Evolutionary conservation across 2,113 vertebrate genomes (phyloP).

Genomic region (Halcyon malimbica): DNA sequence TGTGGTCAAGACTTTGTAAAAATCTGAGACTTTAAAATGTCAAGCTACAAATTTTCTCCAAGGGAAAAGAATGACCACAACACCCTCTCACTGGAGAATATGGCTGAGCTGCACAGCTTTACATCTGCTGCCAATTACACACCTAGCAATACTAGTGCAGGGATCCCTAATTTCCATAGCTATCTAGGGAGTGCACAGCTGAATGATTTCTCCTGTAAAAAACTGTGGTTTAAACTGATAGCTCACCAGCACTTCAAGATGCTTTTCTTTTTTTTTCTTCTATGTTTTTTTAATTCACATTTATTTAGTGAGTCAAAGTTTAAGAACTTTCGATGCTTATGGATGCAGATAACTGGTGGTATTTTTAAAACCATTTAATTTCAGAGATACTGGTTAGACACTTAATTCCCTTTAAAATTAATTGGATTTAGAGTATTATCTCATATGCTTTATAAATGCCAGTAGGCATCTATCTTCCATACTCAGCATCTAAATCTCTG

Average conservation of each 20-base stretch:
- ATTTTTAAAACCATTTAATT: background rate
- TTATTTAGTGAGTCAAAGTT: background rate
- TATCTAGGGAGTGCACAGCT: background rate
- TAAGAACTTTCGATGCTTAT: background rate
- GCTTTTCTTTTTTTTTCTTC: background rate
- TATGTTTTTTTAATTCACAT: background rate
- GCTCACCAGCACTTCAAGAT: background rate
- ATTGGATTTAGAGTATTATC: background rate
- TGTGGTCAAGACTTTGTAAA: background rate
- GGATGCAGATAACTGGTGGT: background rate
- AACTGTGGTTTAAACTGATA: background rate
- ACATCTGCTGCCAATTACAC: background rate
- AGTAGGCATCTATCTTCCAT: background rate
- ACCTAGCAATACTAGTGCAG: background rate
- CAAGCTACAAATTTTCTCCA: background rate
- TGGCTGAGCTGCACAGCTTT: background rate
- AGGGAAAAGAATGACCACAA: background rate
- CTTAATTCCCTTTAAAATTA: background rate
- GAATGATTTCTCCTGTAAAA: background rate
- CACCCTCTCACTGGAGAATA: background rate
- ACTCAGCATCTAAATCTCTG: background rate
- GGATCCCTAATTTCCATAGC: background rate
- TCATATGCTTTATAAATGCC: background rate
- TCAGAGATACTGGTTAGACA: background rate
- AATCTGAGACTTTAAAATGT: background rate